Evolutionary conservation across 2,888 invertebrate species (phyloP), one percentile per base, ranked within the genome.

Genomic region (Craniophora ligustri): DNA sequence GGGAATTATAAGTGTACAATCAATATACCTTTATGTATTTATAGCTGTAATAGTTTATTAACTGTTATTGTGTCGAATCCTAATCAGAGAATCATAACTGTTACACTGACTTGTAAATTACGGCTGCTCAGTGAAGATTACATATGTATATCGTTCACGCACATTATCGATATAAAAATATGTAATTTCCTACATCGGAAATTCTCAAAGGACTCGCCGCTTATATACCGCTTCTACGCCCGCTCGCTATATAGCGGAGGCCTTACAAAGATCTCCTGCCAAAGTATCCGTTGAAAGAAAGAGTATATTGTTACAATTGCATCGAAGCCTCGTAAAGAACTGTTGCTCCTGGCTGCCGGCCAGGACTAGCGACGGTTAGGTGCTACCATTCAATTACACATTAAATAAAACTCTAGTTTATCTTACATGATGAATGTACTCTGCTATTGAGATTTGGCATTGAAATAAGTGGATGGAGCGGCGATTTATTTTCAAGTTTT

Each of bases 291-390:
- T 31, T 41, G 61, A 68, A 69, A 63, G 60, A 50, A 59, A 51
- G 38, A 74, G 58, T 60, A 58, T 55, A 65, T 67, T 66, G 55
- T 67, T 50, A 71, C 66, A 50, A 68, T 66, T 72, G 71, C 72
- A 73, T 61, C 61, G 69, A 58, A 50, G 61, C 35, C 65, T 62
- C 63, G 55, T 72, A 72, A 61, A 68, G 63, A 79, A 73, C 79
- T 80, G 80, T 79, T 80, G 80, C 80, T 71, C 67, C 72, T 81
- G 80, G 80, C 80, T 16, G 11, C 30, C 36, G 47, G 71, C 80
- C 80, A 81, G 79, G 21, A 11, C 44, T 31, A 11, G 26, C 46
- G 41, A 11, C 26, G 39, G 36, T 41, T 50, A 48, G 57, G 67
- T 68, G 58, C 46, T 68, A 65, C 54, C 62, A 67, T 75, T 77